Evolutionary conservation across 2,113 vertebrate species (phyloP), one percentile per base, ranked within the genome.

Genomic region (Arothron firmamentum): DNA sequence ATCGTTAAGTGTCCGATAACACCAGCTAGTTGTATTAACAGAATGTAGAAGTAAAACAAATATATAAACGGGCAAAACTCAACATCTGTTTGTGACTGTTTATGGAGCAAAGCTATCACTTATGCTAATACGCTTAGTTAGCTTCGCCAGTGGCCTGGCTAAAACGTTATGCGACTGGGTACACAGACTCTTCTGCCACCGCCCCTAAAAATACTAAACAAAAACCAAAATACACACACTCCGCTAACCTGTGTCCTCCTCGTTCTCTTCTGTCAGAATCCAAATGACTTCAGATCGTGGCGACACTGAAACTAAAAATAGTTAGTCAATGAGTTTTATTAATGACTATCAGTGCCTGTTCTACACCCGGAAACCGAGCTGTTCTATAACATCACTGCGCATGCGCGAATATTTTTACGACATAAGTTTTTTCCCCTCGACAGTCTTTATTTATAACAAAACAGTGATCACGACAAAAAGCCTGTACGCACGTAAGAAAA

Each of bases 281-380:
- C 74, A 56, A 68, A 69, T 65, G 58, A 73, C 45, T 49, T 52
- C 56, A 65, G 43, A 25, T 57, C 56, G 12, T 57, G 51, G 47
- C 60, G 62, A 45, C 52, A 63, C 56, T 59, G 23, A 23, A 18
- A 18, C 45, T 28, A 16, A 31, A 76, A 56, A 13, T 70, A 17
- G 6, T 48, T 18, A 52, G 25, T 16, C 13, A 43, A 68, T 28
- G 52, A 75, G 68, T 85, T 88, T 90, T 91, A 90, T 65, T 88
- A 84, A 80, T 81, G 74, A 80, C 72, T 79, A 69, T 82, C 85
- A 83, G 88, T 91, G 88, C 88, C 90, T 88, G 88, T 72, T 89
- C 89, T 87, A 81, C 78, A 86, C 88, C 85, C 77, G 81, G 86
- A 84, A 89, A 90, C 91, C 91, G 92, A 92, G 87, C 92, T 93